Conservation (phyloP, 2,113 vertebrate species). For the Verasper variegatus region DNA sequence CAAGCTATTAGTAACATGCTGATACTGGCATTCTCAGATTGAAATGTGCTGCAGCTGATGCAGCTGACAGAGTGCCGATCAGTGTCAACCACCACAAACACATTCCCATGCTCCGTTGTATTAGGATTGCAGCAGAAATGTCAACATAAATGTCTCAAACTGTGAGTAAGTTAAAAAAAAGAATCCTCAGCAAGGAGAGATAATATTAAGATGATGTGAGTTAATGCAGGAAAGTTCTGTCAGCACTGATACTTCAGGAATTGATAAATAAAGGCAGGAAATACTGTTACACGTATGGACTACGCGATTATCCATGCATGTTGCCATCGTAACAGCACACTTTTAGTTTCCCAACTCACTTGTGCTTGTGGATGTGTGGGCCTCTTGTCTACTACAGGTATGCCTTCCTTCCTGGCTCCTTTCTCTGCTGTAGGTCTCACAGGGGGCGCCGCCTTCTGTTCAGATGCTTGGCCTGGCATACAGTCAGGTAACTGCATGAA, state of each 20-base stretch:
- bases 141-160: background rate
- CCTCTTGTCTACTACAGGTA: constrained; percentile 60
- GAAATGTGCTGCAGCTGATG: background rate
- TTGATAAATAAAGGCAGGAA: no score
- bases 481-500: constrained; percentile 84
- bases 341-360: constrained; percentile 52
- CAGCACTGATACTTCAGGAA: no score
- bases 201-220: background rate
- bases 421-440: constrained; percentile 25
- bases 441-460: background rate
- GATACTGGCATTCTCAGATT: background rate
- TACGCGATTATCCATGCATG: background rate
- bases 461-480: constrained; percentile 62
- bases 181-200: background rate
- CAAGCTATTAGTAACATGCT: background rate
- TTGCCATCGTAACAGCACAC: background rate
- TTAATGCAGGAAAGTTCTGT: no score
- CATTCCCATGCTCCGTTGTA: background rate
- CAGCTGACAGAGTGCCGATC: background rate
- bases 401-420: constrained; percentile 57
- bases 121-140: background rate
- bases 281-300: no score
- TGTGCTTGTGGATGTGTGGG: constrained; percentile 48
- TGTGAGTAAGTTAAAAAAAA: background rate
- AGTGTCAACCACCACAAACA: background rate